phyloP scores from a whole-genome alignment of 2,797 vertebrate species.

The Microctenopoma lineatum region DNA sequence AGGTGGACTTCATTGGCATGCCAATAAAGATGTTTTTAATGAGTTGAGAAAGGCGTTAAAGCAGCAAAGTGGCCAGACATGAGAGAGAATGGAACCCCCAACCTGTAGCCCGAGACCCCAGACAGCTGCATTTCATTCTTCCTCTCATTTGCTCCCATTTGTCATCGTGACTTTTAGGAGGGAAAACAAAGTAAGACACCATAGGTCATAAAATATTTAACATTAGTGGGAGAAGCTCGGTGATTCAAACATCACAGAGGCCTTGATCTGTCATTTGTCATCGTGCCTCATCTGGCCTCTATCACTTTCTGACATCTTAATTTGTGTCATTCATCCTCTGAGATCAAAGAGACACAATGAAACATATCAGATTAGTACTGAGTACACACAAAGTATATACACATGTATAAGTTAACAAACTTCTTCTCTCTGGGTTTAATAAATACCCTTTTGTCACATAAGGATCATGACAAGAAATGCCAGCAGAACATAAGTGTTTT shows the following conservation, averaged over 20 bases:
- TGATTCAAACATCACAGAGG: conserved; percentile 38
- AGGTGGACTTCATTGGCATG: conserved; percentile 60
- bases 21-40: conserved; percentile 66
- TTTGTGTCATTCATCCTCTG: conserved; percentile 74
- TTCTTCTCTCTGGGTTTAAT: conserved; percentile 11
- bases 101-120: conserved; percentile 46
- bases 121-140: conserved; percentile 73
- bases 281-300: conserved; percentile 77
- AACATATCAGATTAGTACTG: conserved; percentile 41
- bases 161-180: conserved; percentile 58
- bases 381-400: conserved; percentile 6
- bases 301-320: conserved; percentile 78
- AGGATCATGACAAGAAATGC: conserved; percentile 21
- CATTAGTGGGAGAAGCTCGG: background rate
- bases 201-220: conserved; percentile 41
- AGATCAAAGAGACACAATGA: conserved; percentile 70
- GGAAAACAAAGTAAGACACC: conserved; percentile 40
- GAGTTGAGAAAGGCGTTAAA: conserved; percentile 55
- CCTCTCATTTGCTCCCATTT: conserved; percentile 61
- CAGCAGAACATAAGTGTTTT: background rate
- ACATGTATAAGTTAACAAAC: conserved; percentile 8
- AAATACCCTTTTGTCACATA: background rate
- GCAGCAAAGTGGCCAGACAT: conserved; percentile 48
- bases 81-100: conserved; percentile 47
- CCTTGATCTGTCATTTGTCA: conserved; percentile 71